phyloP scores from a whole-genome alignment of 2,113 vertebrate species.

The Oncorhynchus nerka region DNA sequence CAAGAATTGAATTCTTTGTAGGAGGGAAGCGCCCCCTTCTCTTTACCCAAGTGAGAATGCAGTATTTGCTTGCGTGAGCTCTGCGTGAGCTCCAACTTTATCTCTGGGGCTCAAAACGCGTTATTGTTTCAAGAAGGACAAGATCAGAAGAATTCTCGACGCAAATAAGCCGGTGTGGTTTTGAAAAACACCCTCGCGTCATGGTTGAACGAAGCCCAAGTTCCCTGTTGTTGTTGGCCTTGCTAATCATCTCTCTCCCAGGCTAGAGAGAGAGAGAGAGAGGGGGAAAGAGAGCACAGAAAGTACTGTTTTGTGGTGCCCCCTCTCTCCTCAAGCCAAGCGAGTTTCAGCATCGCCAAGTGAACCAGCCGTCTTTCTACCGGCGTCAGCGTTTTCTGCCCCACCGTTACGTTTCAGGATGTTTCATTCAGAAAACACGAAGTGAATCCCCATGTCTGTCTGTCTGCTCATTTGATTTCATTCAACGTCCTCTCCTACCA shows the following conservation, averaged over 20 bases:
- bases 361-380: conserved; percentile 55
- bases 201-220: conserved; percentile 57
- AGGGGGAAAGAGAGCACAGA: conserved; percentile 12
- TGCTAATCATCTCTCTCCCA: conserved; percentile 16
- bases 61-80: conserved; percentile 48
- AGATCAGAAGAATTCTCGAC: conserved; percentile 41
- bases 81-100: conserved; percentile 7
- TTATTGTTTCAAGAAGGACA: conserved; percentile 32
- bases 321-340: too few species aligned
- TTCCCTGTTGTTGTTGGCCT: conserved; percentile 52
- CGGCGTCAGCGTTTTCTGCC: conserved; percentile 59
- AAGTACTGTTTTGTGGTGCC: not conserved
- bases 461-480: conserved; percentile 57
- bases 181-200: conserved; percentile 52
- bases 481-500: conserved; percentile 27
- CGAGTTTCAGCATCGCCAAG: conserved; percentile 52
- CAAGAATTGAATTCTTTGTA: not conserved
- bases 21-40: not conserved
- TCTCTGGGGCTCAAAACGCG: conserved; percentile 32
- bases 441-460: conserved; percentile 30
- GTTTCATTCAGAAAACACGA: conserved; percentile 78
- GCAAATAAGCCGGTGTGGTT: conserved; percentile 58
- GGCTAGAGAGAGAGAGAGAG: not conserved
- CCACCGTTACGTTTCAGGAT: conserved; percentile 60
- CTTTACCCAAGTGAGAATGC: not conserved